Base-by-base conservation (phyloP, 2,888 invertebrate species). In the Panzeria rudis region DNA sequence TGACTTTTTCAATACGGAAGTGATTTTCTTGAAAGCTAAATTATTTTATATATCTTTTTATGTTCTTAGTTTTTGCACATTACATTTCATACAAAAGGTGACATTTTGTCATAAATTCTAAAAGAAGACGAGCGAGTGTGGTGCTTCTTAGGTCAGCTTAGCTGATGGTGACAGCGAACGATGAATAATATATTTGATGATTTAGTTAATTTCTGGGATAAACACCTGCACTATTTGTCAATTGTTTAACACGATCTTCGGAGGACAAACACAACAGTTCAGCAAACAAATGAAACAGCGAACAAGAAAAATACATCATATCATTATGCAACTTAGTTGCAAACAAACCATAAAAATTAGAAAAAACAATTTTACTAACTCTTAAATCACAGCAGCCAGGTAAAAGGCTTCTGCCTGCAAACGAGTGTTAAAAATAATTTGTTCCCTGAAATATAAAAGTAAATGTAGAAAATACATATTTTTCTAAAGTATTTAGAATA, bases 191-290 rank as follows among this genome's bases (percentile, higher is more conserved):
- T 52, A 54, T 66, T 69, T 59, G 62, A 75, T 75, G 59, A 75
- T 76, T 66, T 71, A 71, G 56, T 71, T 79, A 79, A 82, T 84
- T 81, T 81, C 83, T 87, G 84, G 50, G 87, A 87, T 86, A 89
- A 91, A 91, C 91, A 91, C 91, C 91, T 91, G 90, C 88, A 87
- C 86, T 90, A 88, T 89, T 88, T 88, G 89, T 90, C 90, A 88
- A 90, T 90, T 91, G 89, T 89, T 88, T 89, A 89, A 87, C 88
- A 88, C 87, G 86, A 86, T 56, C 75, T 29, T 25, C 25, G 50
- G 11, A 69, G 29, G 72, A 20, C 64, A 66, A 71, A 56, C 20
- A 41, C 41, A 71, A 72, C 71, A 38, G 11, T 13, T 2, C 54
- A 25, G 23, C 23, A 52, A 13, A 47, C 5, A 32, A 32, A n/a